Base-by-base conservation (phyloP, 2,797 vertebrate genomes). In the Decapterus maruadsi region DNA sequence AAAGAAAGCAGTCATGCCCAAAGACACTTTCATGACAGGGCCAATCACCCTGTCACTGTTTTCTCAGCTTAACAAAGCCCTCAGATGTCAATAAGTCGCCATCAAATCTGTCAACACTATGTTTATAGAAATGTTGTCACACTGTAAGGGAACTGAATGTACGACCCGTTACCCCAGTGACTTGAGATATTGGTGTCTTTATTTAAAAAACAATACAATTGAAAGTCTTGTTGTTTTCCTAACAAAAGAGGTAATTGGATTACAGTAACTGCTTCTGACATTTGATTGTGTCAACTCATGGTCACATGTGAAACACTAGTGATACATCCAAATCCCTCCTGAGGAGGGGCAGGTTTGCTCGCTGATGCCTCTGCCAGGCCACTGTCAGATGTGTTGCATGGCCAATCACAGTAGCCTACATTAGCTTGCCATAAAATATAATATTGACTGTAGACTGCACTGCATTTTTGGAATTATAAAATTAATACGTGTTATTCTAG, bases 41-140 rank as follows among this genome's bases (percentile, higher is more conserved):
- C 13, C 42, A 57, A 36, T 55, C 53, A 19, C 12, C 43, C 22
- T 61, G 26, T 53, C 8, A 9, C 53, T 22, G 8, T 11, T 72
- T 36, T 64, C 73, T 70, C 14, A 59, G 50, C 22, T 4, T 3
- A 65, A 38, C 56, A 66, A 61, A n/a, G 40, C 14, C 54, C 63
- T 17, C 13, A 60, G 36, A 42, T 67, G 22, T 55, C n/a, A 48
- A 4, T 55, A n/a, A 48, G 66, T 53, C 55, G 10, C 17, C 19
- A 34, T 31, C 14, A 26, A 38, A 19, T 53, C 19, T 51, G 31
- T 40, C 56, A 68, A 20, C 38, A 20, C n/a, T 6, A n/a, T 10
- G 59, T 31, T 20, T 31, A 14, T 3, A n/a, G 16, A 48, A 17
- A 16, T 0, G 0, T 13, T 29, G 9, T 57, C 60, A 13, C 40